Conservation (phyloP, 2,888 invertebrate species). For the Tetranychus truncatus region DNA sequence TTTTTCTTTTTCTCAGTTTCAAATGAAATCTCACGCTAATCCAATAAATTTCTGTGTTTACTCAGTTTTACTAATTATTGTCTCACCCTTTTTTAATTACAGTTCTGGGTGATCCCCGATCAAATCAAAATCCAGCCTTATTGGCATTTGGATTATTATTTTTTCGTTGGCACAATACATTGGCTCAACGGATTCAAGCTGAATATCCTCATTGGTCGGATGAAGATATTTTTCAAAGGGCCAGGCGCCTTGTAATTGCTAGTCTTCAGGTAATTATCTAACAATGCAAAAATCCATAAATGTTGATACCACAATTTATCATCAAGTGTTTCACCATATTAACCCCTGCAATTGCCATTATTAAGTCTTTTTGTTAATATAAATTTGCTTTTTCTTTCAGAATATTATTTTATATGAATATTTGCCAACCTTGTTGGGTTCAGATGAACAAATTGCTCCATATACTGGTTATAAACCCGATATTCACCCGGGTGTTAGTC, state of each 20-base stretch:
- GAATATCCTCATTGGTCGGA: constrained; percentile 73
- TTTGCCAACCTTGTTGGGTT: constrained; percentile 63
- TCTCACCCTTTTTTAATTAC: constrained; percentile 26
- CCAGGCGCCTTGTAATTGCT: constrained; percentile 73
- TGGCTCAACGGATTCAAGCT: constrained; percentile 57
- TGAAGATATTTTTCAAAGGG: constrained; percentile 78
- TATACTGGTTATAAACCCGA: constrained; percentile 64
- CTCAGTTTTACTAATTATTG: background rate
- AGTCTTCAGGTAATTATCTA: constrained; percentile 55
- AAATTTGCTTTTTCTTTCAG: constrained; percentile 39
- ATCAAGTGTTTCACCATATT: too few species aligned
- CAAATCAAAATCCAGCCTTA: constrained; percentile 90
- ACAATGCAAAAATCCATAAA: background rate
- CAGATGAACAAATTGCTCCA: constrained; percentile 16
- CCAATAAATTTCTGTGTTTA: background rate
- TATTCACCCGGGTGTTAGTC: constrained; percentile 82
- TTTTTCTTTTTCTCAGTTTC: too few species aligned
- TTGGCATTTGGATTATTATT: constrained; percentile 79
- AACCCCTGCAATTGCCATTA: background rate
- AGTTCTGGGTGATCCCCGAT: constrained; percentile 88
- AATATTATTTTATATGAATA: constrained; percentile 91
- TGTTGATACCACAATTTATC: background rate
- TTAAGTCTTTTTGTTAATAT: background rate
- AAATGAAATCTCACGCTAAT: background rate
- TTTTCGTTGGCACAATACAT: constrained; percentile 84